Base-by-base conservation (phyloP, 2,113 vertebrate genomes). In the Hippocampus comes region DNA sequence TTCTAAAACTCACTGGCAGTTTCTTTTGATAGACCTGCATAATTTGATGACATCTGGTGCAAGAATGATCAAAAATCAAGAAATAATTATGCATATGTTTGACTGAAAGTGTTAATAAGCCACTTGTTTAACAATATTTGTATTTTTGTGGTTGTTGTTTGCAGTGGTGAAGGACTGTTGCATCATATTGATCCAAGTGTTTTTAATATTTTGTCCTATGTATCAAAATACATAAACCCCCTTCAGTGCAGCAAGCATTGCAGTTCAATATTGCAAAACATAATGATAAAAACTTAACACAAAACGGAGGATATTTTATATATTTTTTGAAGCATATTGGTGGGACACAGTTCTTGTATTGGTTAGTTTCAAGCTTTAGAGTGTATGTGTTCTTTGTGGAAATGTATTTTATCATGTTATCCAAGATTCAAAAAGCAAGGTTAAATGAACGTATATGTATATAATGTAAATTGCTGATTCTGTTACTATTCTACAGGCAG, bases 401-500 rank as follows among this genome's bases (percentile, higher is more conserved):
- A 25, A 12, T 11, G 9, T 23, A 60, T 56, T n/a, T 23, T 56
- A 8, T n/a, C 20, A 2, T 21, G 9, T 55, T 21, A 23, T 23
- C 18, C 7, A 2, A 23, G n/a, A n/a, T 8, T 10, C 18, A n/a
- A n/a, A 21, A 4, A 21, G 7, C 11, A 23, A 27, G 56, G 2
- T 14, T 25, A 1, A 41, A 42, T n/a, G n/a, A 11, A 10, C 41
- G 10, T 42, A 42, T 11, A 46, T 61, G 59, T 25, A 27, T 67
- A 7, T 49, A 49, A 67, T 30, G 14, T 60, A 18, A 63, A 1
- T 9, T 68, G 30, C 25, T 53, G 30, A 12, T 68, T 68, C 34
- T 38, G 2, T 41, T 69, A 23, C 8, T n/a, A 34, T 69, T 69
- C 68, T 43, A 73, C 94, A 99, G 90, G 94, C 97, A 0, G 91